Conservation (phyloP, 2,797 vertebrate species). For the Enteromius trimaculatus region DNA sequence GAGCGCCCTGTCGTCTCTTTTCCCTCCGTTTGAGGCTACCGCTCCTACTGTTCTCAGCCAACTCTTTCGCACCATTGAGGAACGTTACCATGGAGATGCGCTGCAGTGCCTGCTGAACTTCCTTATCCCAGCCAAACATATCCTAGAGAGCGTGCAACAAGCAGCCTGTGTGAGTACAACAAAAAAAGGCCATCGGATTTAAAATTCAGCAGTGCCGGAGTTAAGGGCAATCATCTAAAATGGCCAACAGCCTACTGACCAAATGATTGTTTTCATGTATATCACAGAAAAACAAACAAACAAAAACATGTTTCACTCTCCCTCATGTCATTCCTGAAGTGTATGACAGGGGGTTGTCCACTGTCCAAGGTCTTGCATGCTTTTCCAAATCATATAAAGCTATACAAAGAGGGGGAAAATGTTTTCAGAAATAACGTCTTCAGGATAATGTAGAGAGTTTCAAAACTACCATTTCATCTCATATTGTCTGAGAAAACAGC, state of each 20-base stretch:
- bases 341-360: background rate
- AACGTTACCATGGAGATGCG: conserved; percentile 87
- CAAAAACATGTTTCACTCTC: background rate
- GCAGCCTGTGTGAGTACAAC: conserved; percentile 88
- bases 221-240: background rate
- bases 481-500: background rate
- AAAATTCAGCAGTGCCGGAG: background rate
- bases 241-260: background rate
- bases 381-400: background rate
- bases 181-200: background rate
- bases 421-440: background rate
- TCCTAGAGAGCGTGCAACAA: conserved; percentile 90
- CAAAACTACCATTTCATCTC: background rate
- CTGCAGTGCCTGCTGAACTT: conserved; percentile 91
- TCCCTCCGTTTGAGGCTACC: conserved; percentile 90
- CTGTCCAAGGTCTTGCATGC: background rate
- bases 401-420: background rate
- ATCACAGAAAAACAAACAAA: background rate
- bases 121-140: conserved; percentile 91
- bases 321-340: background rate
- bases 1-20: conserved; percentile 86
- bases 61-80: conserved; percentile 91
- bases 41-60: conserved; percentile 90
- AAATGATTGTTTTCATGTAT: background rate
- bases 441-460: background rate